These are phyloP conservation scores for Drosophila nebulosa DNA, from an alignment of 1,140 invertebrate genomes.

Conservation along the genomic window DNA sequence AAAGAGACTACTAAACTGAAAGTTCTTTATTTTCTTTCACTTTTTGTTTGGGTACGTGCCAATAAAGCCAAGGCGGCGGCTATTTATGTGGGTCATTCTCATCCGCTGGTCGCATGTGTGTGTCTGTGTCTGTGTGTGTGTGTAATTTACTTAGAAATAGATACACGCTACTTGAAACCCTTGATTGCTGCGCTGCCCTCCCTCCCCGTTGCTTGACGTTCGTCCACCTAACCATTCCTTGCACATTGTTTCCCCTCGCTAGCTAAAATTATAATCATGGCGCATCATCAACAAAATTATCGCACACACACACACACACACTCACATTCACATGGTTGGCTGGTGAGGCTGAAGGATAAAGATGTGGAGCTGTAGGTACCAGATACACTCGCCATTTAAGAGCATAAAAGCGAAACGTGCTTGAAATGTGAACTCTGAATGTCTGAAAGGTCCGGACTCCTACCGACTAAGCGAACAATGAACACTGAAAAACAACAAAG, in stretches of 20 bases:
- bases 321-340: background rate
- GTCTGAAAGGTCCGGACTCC: background rate
- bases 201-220: constrained; percentile 6
- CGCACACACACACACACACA: constrained; percentile 20
- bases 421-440: constrained; percentile 66
- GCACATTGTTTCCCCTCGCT: constrained; percentile 42
- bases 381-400: constrained; percentile 73
- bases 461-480: background rate
- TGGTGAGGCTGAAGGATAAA: constrained; percentile 1
- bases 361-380: background rate
- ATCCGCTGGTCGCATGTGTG: constrained; percentile 16
- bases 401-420: constrained; percentile 73
- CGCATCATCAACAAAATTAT: constrained; percentile 70
- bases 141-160: constrained; percentile 70
- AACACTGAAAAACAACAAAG: background rate
- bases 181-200: constrained; percentile 38
- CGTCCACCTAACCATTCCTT: background rate
- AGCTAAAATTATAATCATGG: constrained; percentile 72
- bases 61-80: constrained; percentile 48
- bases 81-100: constrained; percentile 71
- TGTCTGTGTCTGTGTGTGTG: background rate
- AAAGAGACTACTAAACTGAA: background rate
- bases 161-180: constrained; percentile 59
- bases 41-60: constrained; percentile 53
- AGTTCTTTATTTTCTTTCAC: constrained; percentile 8